Evolutionary conservation across 2,797 vertebrate genomes (phyloP).

Genomic region (Typhlichthys eigenmanni): DNA sequence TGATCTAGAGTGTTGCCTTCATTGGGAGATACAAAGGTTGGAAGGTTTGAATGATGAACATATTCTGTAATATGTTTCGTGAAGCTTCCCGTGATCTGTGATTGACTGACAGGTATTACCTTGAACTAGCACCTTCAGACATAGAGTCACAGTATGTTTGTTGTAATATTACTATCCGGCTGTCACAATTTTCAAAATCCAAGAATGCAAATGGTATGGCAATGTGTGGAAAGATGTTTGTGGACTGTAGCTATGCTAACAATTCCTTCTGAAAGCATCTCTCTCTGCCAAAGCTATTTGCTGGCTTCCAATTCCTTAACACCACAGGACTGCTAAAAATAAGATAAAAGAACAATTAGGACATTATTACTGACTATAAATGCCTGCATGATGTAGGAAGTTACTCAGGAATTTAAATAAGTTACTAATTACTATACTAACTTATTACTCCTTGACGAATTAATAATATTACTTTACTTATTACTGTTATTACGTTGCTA

Average conservation of each 20-base stretch:
- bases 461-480: too few species aligned
- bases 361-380: constrained; percentile 21
- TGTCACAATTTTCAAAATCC: constrained; percentile 38
- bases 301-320: constrained; percentile 25
- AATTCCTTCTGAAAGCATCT: constrained; percentile 36
- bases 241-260: constrained; percentile 34
- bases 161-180: constrained; percentile 53
- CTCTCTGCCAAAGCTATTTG: constrained; percentile 38
- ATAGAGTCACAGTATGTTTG: constrained; percentile 32
- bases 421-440: too few species aligned
- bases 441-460: too few species aligned
- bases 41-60: too few species aligned
- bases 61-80: too few species aligned
- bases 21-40: too few species aligned
- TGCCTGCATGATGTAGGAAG: constrained; percentile 13
- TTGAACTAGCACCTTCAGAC: constrained; percentile 20
- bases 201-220: constrained; percentile 30
- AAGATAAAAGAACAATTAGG: constrained; percentile 18
- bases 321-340: constrained; percentile 23
- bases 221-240: constrained; percentile 29
- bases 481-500: too few species aligned
- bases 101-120: constrained; percentile 4
- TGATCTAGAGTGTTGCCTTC: too few species aligned
- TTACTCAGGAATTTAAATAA: too few species aligned
- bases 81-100: too few species aligned